Percentiles rank a stretch among this genome's conserved stretches.
phyloP scores from a whole-genome alignment of 2,888 invertebrate genomes.

The Hirtodrosophila histrioides region DNA sequence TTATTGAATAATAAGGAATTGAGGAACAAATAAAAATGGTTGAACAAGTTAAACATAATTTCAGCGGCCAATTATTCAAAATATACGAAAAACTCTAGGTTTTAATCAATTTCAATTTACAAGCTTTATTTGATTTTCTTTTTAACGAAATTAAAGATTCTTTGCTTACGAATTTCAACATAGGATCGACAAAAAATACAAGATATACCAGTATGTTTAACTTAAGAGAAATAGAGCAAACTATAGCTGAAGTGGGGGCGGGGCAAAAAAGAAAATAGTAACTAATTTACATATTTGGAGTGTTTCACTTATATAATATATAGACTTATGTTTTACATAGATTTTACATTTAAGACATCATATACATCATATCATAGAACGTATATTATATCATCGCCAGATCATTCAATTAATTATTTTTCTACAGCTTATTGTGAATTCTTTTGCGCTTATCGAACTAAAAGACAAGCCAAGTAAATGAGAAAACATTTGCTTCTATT shows the following conservation, averaged over 20 bases:
- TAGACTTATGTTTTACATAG: constrained; percentile 73
- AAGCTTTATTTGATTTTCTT: constrained; percentile 69
- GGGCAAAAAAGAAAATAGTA: constrained; percentile 25
- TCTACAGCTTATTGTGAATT: constrained; percentile 61
- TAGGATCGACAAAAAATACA: constrained; percentile 25
- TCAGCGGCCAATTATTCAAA: constrained; percentile 22
- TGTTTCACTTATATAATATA: constrained; percentile 65
- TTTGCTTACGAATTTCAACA: constrained; percentile 21
- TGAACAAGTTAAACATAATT: constrained; percentile 7
- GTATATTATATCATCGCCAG: constrained; percentile 40
- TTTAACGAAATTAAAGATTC: constrained; percentile 46
- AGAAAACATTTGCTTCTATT: constrained; percentile 20
- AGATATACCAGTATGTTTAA: constrained; percentile 17
- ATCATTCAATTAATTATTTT: constrained; percentile 50
- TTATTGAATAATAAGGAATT: not conserved
- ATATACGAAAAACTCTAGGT: constrained; percentile 11
- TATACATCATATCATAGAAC: constrained; percentile 63
- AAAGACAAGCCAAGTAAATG: constrained; percentile 40
- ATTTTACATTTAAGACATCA: constrained; percentile 68
- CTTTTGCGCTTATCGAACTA: constrained; percentile 51
- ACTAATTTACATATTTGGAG: constrained; percentile 80
- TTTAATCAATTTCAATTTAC: constrained; percentile 63
- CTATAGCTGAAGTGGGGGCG: constrained; percentile 37
- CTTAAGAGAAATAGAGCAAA: constrained; percentile 52
- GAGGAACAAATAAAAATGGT: not conserved